These are phyloP conservation scores for Odontomachus brunneus DNA, from an alignment of 1,140 invertebrate genomes.

Conservation along the genomic window DNA sequence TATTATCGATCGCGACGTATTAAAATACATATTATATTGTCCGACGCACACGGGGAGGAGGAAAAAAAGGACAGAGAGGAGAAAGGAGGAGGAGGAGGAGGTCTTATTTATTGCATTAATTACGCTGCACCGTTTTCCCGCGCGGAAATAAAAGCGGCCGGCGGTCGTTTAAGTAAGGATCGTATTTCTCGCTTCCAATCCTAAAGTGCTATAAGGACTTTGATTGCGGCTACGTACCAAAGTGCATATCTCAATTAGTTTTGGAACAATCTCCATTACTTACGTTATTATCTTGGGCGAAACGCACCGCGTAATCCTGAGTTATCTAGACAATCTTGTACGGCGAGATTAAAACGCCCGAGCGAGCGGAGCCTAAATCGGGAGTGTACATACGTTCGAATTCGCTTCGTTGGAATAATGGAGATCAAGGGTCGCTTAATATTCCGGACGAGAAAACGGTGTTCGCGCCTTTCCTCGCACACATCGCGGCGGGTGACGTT, in stretches of 20 bases:
- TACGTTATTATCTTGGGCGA: slow-evolving; percentile 45
- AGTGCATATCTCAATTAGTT: slow-evolving; percentile 55
- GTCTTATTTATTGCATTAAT: slow-evolving; percentile 48
- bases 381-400: not conserved
- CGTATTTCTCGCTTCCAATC: slow-evolving; percentile 29
- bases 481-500: slow-evolving; percentile 3
- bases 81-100: not conserved
- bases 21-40: slow-evolving; percentile 31
- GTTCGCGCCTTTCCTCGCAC: not conserved
- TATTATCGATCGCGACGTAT: slow-evolving; percentile 47
- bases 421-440: slow-evolving; percentile 21
- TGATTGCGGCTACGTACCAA: slow-evolving; percentile 24
- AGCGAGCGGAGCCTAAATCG: not conserved
- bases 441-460: slow-evolving; percentile 18
- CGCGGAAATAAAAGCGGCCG: slow-evolving; percentile 1
- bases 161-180: slow-evolving; percentile 8
- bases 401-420: slow-evolving; percentile 41
- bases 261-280: slow-evolving; percentile 56
- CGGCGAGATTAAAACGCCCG: slow-evolving; percentile 23
- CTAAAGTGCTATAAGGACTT: slow-evolving; percentile 32
- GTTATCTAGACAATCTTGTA: slow-evolving; percentile 28
- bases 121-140: not conserved
- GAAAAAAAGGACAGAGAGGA: not conserved
- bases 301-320: slow-evolving; percentile 25
- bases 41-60: not conserved